Conservation (phyloP, 2,797 vertebrate genomes). For the Notamacropus eugenii region DNA sequence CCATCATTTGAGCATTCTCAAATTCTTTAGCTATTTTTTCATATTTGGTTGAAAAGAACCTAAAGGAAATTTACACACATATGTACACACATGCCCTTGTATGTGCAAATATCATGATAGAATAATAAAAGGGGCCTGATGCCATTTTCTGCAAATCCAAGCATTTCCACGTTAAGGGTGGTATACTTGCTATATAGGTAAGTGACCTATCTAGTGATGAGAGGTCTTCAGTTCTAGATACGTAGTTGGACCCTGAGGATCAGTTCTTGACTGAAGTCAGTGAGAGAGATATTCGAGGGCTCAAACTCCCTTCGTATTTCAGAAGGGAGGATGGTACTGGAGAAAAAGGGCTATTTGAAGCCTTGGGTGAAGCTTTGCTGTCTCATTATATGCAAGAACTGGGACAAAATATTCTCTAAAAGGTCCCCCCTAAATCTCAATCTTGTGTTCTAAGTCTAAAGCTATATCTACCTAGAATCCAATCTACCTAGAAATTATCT, state of each 20-base stretch:
- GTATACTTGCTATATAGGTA: background rate
- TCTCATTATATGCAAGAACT: background rate
- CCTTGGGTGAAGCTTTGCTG: background rate
- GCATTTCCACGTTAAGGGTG: background rate
- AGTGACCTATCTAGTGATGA: background rate
- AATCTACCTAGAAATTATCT: background rate
- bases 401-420: background rate
- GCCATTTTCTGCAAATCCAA: background rate
- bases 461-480: background rate
- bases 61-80: background rate
- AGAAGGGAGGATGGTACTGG: background rate
- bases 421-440: background rate
- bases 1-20: slow-evolving; percentile 46
- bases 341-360: background rate
- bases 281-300: background rate
- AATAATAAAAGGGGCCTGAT: background rate
- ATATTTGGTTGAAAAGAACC: background rate
- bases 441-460: background rate
- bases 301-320: background rate
- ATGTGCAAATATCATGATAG: background rate
- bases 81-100: background rate
- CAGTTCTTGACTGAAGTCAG: background rate
- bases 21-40: slow-evolving; percentile 7
- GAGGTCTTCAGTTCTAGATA: background rate
- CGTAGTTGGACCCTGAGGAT: background rate